Conservation (phyloP, 2,113 vertebrate genomes). For the Procavia capensis region DNA sequence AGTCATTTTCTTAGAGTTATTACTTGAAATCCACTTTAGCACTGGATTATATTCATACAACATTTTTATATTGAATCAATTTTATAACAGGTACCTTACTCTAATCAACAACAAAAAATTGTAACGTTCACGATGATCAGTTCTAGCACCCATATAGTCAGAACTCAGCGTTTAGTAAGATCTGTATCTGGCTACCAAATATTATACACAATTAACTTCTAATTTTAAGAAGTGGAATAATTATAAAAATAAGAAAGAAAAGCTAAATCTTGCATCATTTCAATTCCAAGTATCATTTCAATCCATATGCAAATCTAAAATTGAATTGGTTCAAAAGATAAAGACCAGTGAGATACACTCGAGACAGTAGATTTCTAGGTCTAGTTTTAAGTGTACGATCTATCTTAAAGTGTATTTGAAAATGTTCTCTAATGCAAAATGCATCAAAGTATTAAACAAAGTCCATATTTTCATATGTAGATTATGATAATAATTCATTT, state of each 20-base stretch:
- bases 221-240: neutral
- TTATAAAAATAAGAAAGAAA: neutral
- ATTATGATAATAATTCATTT: neutral
- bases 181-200: neutral
- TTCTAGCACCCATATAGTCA: too few species aligned
- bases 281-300: neutral
- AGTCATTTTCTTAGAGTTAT: neutral
- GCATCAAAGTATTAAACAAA: neutral
- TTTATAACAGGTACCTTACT: neutral
- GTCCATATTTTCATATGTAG: neutral
- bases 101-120: neutral
- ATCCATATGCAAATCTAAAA: neutral
- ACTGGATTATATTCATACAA: neutral
- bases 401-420: neutral
- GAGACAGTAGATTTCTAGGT: neutral
- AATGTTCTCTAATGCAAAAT: neutral
- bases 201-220: neutral
- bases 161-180: neutral
- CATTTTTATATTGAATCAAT: neutral
- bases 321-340: neutral
- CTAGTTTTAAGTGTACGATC: neutral
- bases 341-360: neutral
- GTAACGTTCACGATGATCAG: neutral
- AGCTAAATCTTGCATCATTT: neutral
- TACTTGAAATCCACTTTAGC: neutral